A percentile compares a stretch with the other conserved stretches of the same genome.
Evolutionary conservation across 2,888 invertebrate species (phyloP).

Genomic region (Parnassius apollo): DNA sequence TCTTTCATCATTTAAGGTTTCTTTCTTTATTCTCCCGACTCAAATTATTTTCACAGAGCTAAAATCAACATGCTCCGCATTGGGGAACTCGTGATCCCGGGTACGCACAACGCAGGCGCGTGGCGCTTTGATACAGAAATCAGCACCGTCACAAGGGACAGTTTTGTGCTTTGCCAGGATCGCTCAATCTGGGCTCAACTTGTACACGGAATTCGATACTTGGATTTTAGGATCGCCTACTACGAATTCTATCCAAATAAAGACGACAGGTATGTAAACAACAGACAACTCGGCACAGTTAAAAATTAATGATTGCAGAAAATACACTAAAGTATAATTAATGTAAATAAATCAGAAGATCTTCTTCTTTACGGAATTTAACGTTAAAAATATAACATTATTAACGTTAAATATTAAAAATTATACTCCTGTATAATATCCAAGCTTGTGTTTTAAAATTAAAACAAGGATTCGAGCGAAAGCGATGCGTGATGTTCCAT

Average conservation of each 20-base stretch:
- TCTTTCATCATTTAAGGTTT: too few relatives aligned
- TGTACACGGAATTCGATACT: slow-evolving; percentile 90
- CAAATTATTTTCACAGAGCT: slow-evolving; percentile 44
- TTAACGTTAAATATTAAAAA: too few relatives aligned
- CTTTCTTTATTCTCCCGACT: neutral
- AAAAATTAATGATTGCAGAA: neutral
- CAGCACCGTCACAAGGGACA: slow-evolving; percentile 61
- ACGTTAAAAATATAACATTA: neutral
- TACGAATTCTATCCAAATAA: slow-evolving; percentile 67
- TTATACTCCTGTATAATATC: too few relatives aligned
- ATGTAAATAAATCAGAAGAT: neutral
- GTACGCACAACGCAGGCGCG: slow-evolving; percentile 80
- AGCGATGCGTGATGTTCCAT: too few relatives aligned
- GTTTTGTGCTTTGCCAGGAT: slow-evolving; percentile 84
- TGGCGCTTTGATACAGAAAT: slow-evolving; percentile 76
- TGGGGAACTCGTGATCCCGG: slow-evolving; percentile 71
- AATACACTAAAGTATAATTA: too few relatives aligned
- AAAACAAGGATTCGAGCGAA: too few relatives aligned
- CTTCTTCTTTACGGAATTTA: neutral
- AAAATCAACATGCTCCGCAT: slow-evolving; percentile 64
- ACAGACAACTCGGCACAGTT: neutral
- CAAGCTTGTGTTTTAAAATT: too few relatives aligned
- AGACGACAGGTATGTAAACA: slow-evolving; percentile 57
- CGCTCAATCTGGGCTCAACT: slow-evolving; percentile 91
- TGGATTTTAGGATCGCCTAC: slow-evolving; percentile 90